Conservation (phyloP, 2,113 vertebrate genomes). For the Indicator maculatus region DNA sequence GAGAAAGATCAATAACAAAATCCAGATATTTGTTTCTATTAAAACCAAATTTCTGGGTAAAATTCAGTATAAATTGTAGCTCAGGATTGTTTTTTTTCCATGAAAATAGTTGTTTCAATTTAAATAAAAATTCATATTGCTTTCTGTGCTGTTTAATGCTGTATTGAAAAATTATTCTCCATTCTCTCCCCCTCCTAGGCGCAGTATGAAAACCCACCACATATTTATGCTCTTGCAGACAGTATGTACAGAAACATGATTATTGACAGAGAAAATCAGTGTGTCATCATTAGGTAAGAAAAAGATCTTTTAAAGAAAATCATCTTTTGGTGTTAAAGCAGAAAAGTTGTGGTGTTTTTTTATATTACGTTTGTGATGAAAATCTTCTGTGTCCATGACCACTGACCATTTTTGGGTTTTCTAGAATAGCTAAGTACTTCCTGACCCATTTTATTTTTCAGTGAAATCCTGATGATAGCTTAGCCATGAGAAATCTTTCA, state of each 20-base stretch:
- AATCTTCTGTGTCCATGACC: background rate
- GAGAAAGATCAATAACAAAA: background rate
- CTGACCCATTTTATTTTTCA: background rate
- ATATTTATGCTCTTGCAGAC: conserved; percentile 97
- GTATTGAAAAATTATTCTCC: background rate
- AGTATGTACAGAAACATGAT: conserved; percentile 99
- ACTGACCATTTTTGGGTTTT: background rate
- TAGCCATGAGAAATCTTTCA: background rate
- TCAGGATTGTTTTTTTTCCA: background rate
- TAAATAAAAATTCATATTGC: background rate
- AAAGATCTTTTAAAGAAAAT: background rate
- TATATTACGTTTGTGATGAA: background rate
- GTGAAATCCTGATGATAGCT: background rate
- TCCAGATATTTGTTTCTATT: conserved; percentile 6
- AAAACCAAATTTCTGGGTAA: background rate
- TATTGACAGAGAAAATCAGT: conserved; percentile 97
- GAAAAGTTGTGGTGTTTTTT: background rate
- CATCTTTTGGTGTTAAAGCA: background rate
- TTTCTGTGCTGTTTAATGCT: background rate
- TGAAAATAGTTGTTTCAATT: background rate
- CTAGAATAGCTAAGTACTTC: background rate
- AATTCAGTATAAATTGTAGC: background rate
- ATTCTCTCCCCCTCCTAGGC: conserved; percentile 78
- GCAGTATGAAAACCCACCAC: conserved; percentile 97
- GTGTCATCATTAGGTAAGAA: conserved; percentile 97